These are phyloP conservation scores for Xiphophorus couchianus DNA, from an alignment of 2,113 vertebrate species.

Conservation along the genomic window DNA sequence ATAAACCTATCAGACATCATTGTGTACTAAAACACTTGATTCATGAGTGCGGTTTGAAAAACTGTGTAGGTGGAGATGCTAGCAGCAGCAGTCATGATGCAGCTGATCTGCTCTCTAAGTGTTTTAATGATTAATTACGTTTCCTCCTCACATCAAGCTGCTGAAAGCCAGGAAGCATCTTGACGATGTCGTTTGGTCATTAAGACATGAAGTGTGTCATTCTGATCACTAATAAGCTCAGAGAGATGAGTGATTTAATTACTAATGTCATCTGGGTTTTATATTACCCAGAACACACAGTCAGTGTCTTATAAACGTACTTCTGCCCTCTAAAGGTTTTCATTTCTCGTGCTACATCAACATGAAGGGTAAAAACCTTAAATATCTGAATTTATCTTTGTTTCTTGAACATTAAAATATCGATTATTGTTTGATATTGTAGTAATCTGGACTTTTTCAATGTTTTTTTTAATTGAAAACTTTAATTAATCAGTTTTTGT, in stretches of 20 bases:
- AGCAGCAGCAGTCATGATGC: not conserved
- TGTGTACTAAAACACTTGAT: not conserved
- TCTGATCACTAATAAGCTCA: slow-evolving; percentile 1
- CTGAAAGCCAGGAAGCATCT: slow-evolving; percentile 19
- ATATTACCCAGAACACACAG: not conserved
- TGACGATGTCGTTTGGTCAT: slow-evolving; percentile 7
- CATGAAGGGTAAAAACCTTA: not conserved
- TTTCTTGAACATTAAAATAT: too few species aligned
- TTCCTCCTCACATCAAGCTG: slow-evolving; percentile 9
- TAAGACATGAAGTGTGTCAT: slow-evolving; percentile 5
- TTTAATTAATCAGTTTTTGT: too few species aligned
- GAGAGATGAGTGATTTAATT: slow-evolving; percentile 10
- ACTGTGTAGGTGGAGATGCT: not conserved
- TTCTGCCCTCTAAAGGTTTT: not conserved
- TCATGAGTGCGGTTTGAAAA: not conserved
- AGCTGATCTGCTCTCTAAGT: slow-evolving; percentile 12
- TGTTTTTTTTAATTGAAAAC: too few species aligned
- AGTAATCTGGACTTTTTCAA: too few species aligned
- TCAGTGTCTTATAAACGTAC: not conserved
- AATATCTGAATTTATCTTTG: too few species aligned
- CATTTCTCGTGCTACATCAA: not conserved
- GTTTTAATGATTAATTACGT: not conserved
- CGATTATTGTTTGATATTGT: too few species aligned
- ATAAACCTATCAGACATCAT: not conserved
- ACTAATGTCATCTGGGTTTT: slow-evolving; percentile 19